A percentile compares a stretch with the other conserved stretches of the same genome.
These are phyloP conservation scores for Artemia sp. DNA, from an alignment of 2,888 invertebrate species.

Conservation along the genomic window DNA sequence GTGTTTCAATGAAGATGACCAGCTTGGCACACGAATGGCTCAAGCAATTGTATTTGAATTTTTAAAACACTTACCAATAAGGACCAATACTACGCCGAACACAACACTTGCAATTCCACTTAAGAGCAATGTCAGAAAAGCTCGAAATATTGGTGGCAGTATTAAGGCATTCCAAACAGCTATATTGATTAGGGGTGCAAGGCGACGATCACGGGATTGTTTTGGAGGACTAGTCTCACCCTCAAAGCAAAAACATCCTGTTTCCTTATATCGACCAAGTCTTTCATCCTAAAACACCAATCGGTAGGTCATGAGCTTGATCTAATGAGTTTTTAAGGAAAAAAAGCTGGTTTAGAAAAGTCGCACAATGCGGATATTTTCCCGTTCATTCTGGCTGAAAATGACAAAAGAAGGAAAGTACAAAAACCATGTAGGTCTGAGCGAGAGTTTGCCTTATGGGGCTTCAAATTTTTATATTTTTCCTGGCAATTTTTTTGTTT, in stretches of 20 bases:
- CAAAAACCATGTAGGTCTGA: no score
- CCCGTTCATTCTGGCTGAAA: no score
- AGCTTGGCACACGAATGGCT: no score
- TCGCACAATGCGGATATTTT: no score
- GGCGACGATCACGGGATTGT: slow-evolving; percentile 36
- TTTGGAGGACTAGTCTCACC: slow-evolving; percentile 38
- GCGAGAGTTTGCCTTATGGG: no score
- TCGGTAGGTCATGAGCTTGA: neutral
- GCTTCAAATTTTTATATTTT: no score
- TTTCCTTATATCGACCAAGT: slow-evolving; percentile 51
- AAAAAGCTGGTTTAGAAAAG: neutral
- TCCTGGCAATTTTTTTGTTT: no score
- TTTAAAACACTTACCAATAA: slow-evolving; percentile 10
- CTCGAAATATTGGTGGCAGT: slow-evolving; percentile 52
- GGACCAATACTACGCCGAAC: slow-evolving; percentile 7
- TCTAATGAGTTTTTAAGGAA: neutral
- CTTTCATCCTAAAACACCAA: slow-evolving; percentile 44
- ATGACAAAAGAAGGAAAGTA: no score
- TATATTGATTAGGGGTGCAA: slow-evolving; percentile 52
- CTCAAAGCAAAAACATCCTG: slow-evolving; percentile 59
- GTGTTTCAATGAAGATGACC: no score
- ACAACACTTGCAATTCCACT: slow-evolving; percentile 32
- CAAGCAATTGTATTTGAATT: no score
- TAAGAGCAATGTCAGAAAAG: slow-evolving; percentile 45
- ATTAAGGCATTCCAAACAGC: slow-evolving; percentile 49